These are phyloP conservation scores for Chaunax sp. DNA, from an alignment of 2,797 vertebrate genomes.

Conservation along the genomic window DNA sequence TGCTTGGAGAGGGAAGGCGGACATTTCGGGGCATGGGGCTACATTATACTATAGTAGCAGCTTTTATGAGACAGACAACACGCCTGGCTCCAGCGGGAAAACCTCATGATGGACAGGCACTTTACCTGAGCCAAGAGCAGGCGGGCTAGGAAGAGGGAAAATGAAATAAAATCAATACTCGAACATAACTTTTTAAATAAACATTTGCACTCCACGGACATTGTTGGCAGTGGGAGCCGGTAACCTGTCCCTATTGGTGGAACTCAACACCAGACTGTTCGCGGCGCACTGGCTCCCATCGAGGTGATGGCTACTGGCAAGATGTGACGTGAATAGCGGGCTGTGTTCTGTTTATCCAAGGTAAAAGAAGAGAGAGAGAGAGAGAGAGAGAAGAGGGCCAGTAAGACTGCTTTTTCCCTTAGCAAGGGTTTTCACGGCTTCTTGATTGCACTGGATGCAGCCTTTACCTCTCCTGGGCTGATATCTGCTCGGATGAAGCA, in stretches of 20 bases:
- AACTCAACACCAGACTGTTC: slow-evolving; percentile 75
- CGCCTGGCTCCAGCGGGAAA: slow-evolving; percentile 61
- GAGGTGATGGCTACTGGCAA: slow-evolving; percentile 82
- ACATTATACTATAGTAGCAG: slow-evolving; percentile 73
- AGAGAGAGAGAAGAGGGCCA: slow-evolving; percentile 6
- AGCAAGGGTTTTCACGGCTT: slow-evolving; percentile 60
- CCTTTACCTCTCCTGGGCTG: slow-evolving; percentile 13
- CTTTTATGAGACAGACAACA: slow-evolving; percentile 71
- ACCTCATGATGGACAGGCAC: slow-evolving; percentile 69
- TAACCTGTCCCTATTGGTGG: slow-evolving; percentile 82
- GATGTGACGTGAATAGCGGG: slow-evolving; percentile 75
- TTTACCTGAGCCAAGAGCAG: slow-evolving; percentile 65
- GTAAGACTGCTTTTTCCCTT: slow-evolving; percentile 36
- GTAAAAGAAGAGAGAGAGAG: slow-evolving; percentile 47
- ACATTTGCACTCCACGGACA: slow-evolving; percentile 84
- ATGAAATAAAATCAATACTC: slow-evolving; percentile 85
- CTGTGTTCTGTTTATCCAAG: slow-evolving; percentile 77
- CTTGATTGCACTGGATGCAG: slow-evolving; percentile 58
- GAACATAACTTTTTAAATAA: slow-evolving; percentile 87
- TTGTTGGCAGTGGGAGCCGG: slow-evolving; percentile 78
- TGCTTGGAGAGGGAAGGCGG: slow-evolving; percentile 52
- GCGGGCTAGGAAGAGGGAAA: slow-evolving; percentile 65
- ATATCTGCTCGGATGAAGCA: slow-evolving; percentile 17
- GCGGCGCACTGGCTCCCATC: slow-evolving; percentile 75
- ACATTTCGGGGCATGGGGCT: slow-evolving; percentile 63